phyloP scores from a whole-genome alignment of 2,113 vertebrate species.

The Mixornis gularis region DNA sequence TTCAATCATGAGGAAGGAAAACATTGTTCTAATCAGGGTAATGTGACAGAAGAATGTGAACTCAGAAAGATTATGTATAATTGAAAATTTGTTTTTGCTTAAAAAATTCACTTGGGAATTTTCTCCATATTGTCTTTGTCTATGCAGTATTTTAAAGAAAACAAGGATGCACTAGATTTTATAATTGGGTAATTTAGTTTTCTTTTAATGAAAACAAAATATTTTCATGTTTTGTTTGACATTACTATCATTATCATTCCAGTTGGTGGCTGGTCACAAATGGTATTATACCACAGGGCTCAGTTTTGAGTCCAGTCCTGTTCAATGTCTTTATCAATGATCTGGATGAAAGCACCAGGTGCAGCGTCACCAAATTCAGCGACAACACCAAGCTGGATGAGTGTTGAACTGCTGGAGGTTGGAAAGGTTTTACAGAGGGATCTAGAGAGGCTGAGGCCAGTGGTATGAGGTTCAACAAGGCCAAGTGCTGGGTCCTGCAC shows the following conservation, averaged over 20 bases:
- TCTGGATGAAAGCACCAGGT: rapidly evolving
- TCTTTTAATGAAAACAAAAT: neutral
- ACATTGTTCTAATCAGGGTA: neutral
- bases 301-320: no score
- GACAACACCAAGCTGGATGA: no score
- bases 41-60: neutral
- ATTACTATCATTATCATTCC: rapidly evolving
- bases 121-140: neutral
- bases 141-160: neutral
- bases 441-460: neutral
- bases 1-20: neutral
- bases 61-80: neutral
- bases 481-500: neutral
- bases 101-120: neutral
- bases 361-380: rapidly evolving
- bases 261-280: neutral
- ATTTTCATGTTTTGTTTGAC: neutral
- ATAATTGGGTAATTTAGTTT: neutral
- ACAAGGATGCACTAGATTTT: neutral
- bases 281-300: neutral
- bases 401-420: neutral
- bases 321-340: neutral
- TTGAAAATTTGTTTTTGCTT: neutral
- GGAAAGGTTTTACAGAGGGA: neutral
- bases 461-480: neutral